Base-by-base conservation (phyloP, 2,888 invertebrate genomes). In the Phortica magna region DNA sequence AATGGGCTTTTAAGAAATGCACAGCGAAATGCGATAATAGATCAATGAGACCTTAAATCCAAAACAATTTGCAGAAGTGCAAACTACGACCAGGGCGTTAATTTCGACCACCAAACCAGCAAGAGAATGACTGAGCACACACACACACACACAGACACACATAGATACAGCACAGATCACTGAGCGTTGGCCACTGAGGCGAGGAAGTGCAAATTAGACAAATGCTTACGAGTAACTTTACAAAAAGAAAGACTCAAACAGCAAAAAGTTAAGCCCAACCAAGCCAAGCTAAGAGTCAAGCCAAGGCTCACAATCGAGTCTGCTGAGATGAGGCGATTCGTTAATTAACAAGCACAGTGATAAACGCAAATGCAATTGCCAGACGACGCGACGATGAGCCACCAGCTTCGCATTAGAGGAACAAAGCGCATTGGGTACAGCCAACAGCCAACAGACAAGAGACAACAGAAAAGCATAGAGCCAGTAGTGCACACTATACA, bases 251-350 rank as follows among this genome's bases (percentile, higher is more conserved):
- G 31, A 31, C 2, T 4, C 31, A 31, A 31, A 31, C n/a, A 31
- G 31, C 31, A 31, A 31, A 31, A 12, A 55, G 12, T 12, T 6
- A 55, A 55, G 12, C 12, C 10, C 9, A 55, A n/a, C n/a, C 55
- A 55, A n/a, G n/a, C 2, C 55, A 12, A n/a, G 55, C n/a, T 79
- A 76, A n/a, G 55, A n/a, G 55, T 14, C 55, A 55, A n/a, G 55
- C n/a, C 55, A 55, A 17, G 31, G 55, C 55, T 14, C 17, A 5
- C 55, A 55, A 55, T 55, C 31, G 31, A 31, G 31, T 31, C 31
- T 31, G 31, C 3, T 31, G 31, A 31, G 31, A 31, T 31, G 31
- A 31, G 31, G 31, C 31, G 31, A 31, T 31, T 31, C 31, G 31
- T 31, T 31, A 31, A 31, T 31, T 31, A 31, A 31, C 31, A 31